Evolutionary conservation across 2,113 vertebrate species (phyloP).

Genomic region (Bufo gargarizans): DNA sequence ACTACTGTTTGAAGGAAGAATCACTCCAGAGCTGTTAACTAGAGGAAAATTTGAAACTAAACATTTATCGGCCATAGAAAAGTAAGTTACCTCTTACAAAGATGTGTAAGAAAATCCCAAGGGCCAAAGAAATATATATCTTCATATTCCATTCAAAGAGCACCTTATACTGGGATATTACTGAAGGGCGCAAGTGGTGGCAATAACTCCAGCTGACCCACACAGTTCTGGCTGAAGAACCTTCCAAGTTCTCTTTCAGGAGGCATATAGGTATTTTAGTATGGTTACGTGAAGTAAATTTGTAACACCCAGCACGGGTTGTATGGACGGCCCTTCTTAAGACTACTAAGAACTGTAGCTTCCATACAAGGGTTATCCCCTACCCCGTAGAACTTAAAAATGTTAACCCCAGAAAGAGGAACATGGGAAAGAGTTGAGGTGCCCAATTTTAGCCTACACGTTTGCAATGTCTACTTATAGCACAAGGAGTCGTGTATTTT

Average conservation of each 20-base stretch:
- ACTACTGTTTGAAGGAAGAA: slow-evolving; percentile 90
- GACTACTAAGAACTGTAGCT: not conserved
- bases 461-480: not conserved
- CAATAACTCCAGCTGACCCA: too few relatives aligned
- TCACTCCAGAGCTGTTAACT: slow-evolving; percentile 95
- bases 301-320: not conserved
- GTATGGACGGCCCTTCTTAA: not conserved
- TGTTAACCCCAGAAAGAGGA: not conserved
- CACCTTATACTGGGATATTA: too few relatives aligned
- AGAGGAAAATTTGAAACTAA: slow-evolving; percentile 91
- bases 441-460: not conserved
- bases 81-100: slow-evolving; percentile 75
- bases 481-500: not conserved
- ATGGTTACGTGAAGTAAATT: not conserved
- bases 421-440: not conserved
- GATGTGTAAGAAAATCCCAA: not conserved
- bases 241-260: too few relatives aligned
- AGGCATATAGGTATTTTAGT: not conserved
- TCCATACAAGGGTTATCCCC: not conserved
- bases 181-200: too few relatives aligned
- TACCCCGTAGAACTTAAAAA: not conserved
- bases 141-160: not conserved
- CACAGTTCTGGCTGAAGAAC: too few relatives aligned
- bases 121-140: not conserved
- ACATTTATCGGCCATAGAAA: slow-evolving; percentile 92